Percentiles rank a stretch among this genome's conserved stretches.
These are phyloP conservation scores for Aselliscus stoliczkanus DNA, from an alignment of 2,797 vertebrate species.

Conservation along the genomic window DNA sequence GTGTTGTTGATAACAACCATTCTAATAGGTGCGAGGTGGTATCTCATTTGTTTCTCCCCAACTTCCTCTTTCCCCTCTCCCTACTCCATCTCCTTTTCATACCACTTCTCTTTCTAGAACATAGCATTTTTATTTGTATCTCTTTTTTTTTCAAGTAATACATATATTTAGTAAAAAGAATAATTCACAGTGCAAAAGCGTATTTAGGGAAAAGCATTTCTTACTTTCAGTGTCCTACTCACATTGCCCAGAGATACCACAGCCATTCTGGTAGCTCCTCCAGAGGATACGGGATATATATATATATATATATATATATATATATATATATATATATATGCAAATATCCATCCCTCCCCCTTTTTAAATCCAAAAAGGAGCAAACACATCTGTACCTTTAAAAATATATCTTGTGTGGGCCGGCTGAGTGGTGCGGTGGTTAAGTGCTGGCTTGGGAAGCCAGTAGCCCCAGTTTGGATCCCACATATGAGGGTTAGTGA, in stretches of 20 bases:
- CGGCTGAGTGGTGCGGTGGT: no score
- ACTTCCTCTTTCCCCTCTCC: constrained; percentile 76
- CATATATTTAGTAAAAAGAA: neutral
- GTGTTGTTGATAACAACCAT: no score
- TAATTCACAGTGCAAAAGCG: neutral
- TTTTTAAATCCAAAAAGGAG: neutral
- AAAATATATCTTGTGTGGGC: neutral
- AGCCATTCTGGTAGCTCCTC: neutral
- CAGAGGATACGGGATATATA: neutral
- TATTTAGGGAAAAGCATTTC: neutral
- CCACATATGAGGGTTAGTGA: no score
- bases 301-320: rapidly evolving
- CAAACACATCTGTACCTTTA: neutral
- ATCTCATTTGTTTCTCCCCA: neutral
- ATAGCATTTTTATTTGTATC: constrained; percentile 59
- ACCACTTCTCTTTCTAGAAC: constrained; percentile 78
- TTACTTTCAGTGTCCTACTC: neutral
- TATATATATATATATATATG: neutral
- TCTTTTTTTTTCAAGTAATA: neutral
- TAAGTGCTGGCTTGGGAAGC: no score
- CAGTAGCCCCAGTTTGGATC: no score
- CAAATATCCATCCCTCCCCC: neutral
- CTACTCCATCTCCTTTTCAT: constrained; percentile 79
- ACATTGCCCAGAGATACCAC: neutral
- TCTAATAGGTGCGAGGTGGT: no score